Evolutionary conservation across 2,888 invertebrate genomes (phyloP).

Genomic region (Bugulina stolonifera): DNA sequence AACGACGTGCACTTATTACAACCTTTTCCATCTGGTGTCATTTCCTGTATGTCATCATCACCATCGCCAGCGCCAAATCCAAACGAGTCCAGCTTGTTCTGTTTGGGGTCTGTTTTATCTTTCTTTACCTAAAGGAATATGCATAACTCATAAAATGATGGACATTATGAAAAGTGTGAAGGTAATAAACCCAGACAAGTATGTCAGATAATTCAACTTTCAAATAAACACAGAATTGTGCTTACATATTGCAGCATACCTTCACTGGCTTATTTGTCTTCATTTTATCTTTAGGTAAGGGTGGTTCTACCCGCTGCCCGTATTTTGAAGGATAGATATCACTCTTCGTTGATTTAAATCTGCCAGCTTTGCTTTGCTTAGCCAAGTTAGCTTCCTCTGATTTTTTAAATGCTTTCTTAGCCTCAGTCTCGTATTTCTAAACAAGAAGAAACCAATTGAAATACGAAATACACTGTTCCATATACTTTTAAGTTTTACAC

Average conservation of each 20-base stretch:
- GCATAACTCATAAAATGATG: too few species aligned
- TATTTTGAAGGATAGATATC: neutral
- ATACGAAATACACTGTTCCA: too few species aligned
- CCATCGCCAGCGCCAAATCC: slow-evolving; percentile 15
- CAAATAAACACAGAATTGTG: too few species aligned
- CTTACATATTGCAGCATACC: neutral
- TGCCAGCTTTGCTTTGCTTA: neutral
- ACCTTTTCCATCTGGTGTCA: slow-evolving; percentile 6
- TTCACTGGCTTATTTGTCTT: neutral
- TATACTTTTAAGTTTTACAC: too few species aligned
- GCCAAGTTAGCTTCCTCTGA: neutral
- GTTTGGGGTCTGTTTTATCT: slow-evolving; percentile 14
- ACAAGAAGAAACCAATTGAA: too few species aligned
- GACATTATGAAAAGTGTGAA: too few species aligned
- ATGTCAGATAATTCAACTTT: too few species aligned
- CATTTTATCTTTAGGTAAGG: slow-evolving; percentile 14
- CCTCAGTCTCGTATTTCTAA: slow-evolving; percentile 11
- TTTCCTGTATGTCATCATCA: slow-evolving; percentile 26
- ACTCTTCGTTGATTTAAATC: neutral
- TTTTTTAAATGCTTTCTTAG: neutral
- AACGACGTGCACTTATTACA: too few species aligned
- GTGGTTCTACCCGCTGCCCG: slow-evolving; percentile 4
- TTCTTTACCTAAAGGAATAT: slow-evolving; percentile 8
- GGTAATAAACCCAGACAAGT: too few species aligned
- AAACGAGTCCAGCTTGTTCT: slow-evolving; percentile 25